A percentile compares a stretch with the other conserved stretches of the same genome.
Evolutionary conservation across 2,797 vertebrate genomes (phyloP).

Genomic region (Petrocephalus sullivani): DNA sequence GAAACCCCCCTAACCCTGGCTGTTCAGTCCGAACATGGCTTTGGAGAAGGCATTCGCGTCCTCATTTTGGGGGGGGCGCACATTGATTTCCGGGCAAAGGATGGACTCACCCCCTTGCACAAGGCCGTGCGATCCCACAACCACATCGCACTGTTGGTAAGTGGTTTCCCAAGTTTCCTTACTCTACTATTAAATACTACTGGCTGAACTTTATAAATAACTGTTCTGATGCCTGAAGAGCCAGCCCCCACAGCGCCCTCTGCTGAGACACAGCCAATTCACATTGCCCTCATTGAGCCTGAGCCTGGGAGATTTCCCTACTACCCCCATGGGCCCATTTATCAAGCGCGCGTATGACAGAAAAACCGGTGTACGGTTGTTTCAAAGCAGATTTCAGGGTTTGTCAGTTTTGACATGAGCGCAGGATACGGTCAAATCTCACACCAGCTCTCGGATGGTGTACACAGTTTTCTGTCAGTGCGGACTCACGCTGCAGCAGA

Average conservation of each 20-base stretch:
- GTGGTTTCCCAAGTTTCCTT: background rate
- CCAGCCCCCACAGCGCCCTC: background rate
- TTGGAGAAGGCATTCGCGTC: conserved; percentile 78
- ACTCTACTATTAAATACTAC: conserved; percentile 4
- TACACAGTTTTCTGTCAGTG: too few species aligned
- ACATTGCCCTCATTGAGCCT: background rate
- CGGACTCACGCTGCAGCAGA: too few species aligned
- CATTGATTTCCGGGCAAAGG: conserved; percentile 85
- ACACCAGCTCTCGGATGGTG: too few species aligned
- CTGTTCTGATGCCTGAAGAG: background rate
- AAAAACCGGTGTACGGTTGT: too few species aligned
- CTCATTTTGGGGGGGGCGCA: conserved; percentile 83
- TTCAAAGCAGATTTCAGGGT: too few species aligned
- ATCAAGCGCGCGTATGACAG: too few species aligned
- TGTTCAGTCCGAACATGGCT: conserved; percentile 79
- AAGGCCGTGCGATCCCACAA: conserved; percentile 81
- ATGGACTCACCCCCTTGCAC: conserved; percentile 84
- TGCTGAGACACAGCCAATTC: background rate
- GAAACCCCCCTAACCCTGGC: conserved; percentile 85
- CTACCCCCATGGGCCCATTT: background rate
- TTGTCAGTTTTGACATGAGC: too few species aligned
- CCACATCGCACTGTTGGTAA: conserved; percentile 83
- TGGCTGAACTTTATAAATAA: background rate
- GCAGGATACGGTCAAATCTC: too few species aligned
- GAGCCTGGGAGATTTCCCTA: background rate